Evolutionary conservation across 2,888 invertebrate species (phyloP).

Genomic region (Pelosia muscerda): DNA sequence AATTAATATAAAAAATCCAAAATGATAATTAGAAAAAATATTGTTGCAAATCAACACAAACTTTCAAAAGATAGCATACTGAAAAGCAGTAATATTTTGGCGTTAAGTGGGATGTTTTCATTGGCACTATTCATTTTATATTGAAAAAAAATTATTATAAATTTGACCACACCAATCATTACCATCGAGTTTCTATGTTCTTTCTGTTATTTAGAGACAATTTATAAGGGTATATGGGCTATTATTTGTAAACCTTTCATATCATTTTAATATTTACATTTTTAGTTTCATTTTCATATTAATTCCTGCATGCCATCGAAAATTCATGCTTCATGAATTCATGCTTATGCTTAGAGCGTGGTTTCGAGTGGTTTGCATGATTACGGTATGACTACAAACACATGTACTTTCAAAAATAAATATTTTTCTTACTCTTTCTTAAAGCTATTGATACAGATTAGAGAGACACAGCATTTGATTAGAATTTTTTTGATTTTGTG

Average conservation of each 20-base stretch:
- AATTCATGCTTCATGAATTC: conserved; percentile 56
- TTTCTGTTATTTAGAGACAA: conserved; percentile 22
- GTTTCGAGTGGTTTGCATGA: conserved; percentile 44
- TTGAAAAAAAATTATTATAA: conserved; percentile 4
- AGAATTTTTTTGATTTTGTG: not conserved
- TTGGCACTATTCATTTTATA: conserved; percentile 12
- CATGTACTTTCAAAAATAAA: not conserved
- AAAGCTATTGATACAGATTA: not conserved
- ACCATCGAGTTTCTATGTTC: conserved; percentile 3
- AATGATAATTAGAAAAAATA: too few species aligned
- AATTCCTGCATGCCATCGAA: conserved; percentile 54
- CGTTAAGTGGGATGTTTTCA: conserved; percentile 46
- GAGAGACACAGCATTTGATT: not conserved
- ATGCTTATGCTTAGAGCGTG: conserved; percentile 66
- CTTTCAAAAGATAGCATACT: too few species aligned
- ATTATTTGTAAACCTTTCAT: conserved; percentile 2
- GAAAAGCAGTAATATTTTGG: conserved; percentile 28
- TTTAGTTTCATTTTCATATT: conserved; percentile 28
- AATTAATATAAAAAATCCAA: too few species aligned
- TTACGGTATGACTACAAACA: conserved; percentile 10
- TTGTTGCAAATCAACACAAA: too few species aligned
- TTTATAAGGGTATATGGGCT: conserved; percentile 14
- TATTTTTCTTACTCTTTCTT: not conserved
- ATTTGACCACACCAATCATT: conserved; percentile 27
- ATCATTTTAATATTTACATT: conserved; percentile 25